These are phyloP conservation scores for Thaumatotibia leucotreta DNA, from an alignment of 1,140 invertebrate species.

Conservation along the genomic window DNA sequence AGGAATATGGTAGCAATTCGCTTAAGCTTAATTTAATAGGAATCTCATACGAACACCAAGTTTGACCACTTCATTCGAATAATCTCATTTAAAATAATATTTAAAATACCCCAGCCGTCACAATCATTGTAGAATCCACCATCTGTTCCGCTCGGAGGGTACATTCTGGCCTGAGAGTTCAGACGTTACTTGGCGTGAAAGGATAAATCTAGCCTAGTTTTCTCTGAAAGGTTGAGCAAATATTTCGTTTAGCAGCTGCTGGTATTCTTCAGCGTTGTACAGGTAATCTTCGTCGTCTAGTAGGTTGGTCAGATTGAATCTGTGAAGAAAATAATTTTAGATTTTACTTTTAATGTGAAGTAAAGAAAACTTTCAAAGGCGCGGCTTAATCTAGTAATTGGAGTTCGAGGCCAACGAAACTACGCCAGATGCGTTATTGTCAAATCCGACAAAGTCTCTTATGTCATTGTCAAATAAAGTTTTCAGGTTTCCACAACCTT, in stretches of 20 bases:
- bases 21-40: constrained; percentile 44
- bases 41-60: constrained; percentile 53
- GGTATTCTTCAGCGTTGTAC: constrained; percentile 66
- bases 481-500: no score
- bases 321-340: constrained; percentile 40
- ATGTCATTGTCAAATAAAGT: no score
- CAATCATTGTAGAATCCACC: not conserved
- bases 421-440: no score
- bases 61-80: constrained; percentile 24
- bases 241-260: constrained; percentile 66
- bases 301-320: constrained; percentile 47
- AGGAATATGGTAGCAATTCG: constrained; percentile 26
- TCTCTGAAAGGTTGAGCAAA: constrained; percentile 70
- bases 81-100: constrained; percentile 33
- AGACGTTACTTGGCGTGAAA: not conserved
- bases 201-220: constrained; percentile 35
- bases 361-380: no score
- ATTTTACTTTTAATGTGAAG: no score
- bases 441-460: no score
- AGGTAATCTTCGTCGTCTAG: constrained; percentile 61
- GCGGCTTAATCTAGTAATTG: no score
- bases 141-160: not conserved
- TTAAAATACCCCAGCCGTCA: not conserved
- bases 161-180: not conserved
- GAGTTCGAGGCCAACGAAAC: no score